phyloP scores from a whole-genome alignment of 2,888 invertebrate species.

The Noctua fimbriata region DNA sequence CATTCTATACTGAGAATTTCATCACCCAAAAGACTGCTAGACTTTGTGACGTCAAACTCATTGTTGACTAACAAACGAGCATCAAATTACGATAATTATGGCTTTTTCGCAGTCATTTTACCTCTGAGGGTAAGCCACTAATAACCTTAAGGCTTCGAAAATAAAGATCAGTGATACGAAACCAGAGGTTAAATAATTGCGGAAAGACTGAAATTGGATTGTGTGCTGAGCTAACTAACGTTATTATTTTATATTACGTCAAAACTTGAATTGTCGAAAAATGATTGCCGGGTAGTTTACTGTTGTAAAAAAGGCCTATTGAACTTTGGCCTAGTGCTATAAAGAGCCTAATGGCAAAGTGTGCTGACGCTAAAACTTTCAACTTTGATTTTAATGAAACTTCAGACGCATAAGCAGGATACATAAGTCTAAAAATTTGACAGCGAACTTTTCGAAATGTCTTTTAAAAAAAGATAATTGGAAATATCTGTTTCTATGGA shows the following conservation, averaged over 20 bases:
- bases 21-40: conserved; percentile 4
- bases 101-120: neutral
- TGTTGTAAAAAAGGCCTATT: neutral
- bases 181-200: neutral
- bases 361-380: neutral
- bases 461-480: too few relatives aligned
- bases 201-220: neutral
- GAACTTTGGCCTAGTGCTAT: neutral
- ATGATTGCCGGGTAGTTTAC: neutral
- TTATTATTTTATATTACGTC: neutral
- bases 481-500: too few relatives aligned
- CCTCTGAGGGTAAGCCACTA: neutral
- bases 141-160: neutral
- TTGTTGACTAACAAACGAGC: neutral
- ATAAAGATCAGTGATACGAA: neutral
- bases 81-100: neutral
- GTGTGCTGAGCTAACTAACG: neutral
- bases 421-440: too few relatives aligned
- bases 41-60: conserved; percentile 7
- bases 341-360: neutral
- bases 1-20: neutral
- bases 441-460: too few relatives aligned
- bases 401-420: too few relatives aligned
- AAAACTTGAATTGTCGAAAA: neutral
- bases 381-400: neutral